Conservation (phyloP, 1,140 invertebrate species). For the Drosophila paulistorum region DNA sequence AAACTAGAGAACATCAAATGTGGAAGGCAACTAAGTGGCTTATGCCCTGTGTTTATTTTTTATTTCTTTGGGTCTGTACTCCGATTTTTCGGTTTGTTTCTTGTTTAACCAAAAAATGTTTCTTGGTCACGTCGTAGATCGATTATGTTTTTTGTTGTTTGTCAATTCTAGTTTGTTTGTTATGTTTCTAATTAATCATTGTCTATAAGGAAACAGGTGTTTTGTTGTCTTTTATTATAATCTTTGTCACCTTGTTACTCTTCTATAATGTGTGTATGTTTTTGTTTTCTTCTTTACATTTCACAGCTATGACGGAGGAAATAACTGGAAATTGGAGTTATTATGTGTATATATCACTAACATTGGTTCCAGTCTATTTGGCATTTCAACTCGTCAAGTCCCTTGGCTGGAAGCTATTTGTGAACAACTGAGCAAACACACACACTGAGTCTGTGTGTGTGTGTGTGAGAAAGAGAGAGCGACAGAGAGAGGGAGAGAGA, state of each 20-base stretch:
- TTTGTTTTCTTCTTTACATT: constrained; percentile 24
- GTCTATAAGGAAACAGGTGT: constrained; percentile 22
- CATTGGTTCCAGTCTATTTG: constrained; percentile 82
- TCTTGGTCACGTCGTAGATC: constrained; percentile 8
- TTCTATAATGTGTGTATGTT: background rate
- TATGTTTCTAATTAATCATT: constrained; percentile 49
- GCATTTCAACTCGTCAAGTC: constrained; percentile 82
- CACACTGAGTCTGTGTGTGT: background rate
- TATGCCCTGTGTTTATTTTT: background rate
- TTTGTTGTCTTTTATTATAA: constrained; percentile 28
- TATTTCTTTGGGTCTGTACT: too few relatives aligned
- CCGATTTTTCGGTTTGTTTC: background rate
- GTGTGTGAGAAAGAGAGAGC: background rate
- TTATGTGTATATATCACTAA: constrained; percentile 79
- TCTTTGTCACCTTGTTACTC: too few relatives aligned
- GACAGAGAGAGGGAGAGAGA: too few relatives aligned
- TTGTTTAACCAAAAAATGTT: background rate
- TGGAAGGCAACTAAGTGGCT: constrained; percentile 5
- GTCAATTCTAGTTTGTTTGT: background rate
- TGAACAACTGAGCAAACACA: constrained; percentile 79
- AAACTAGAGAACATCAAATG: background rate
- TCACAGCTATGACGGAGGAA: constrained; percentile 79
- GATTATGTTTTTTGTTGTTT: background rate
- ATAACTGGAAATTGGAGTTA: constrained; percentile 80
- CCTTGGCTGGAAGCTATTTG: constrained; percentile 82